Percentiles rank a stretch among this genome's conserved stretches.
phyloP scores from a whole-genome alignment of 92 coral and sea anemone species.

The Epizoanthus illoricatus region DNA sequence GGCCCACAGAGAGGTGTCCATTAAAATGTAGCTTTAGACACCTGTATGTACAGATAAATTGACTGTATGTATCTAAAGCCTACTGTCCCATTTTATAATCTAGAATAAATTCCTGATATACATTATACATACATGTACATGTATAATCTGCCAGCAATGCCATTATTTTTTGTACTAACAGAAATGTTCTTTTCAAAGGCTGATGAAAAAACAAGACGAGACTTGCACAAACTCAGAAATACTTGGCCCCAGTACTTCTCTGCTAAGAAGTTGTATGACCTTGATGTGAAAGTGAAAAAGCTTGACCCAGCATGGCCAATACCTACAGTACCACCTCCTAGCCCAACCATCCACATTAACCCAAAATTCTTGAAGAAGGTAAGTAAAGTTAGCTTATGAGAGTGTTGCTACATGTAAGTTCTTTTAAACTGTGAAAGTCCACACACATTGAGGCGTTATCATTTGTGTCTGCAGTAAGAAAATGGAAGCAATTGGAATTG shows the following conservation, averaged over 20 bases:
- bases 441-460: too few species aligned
- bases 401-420: too few species aligned
- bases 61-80: too few species aligned
- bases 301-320: slow-evolving; percentile 97
- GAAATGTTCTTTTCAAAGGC: slow-evolving; percentile 52
- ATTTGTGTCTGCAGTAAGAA: too few species aligned
- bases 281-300: slow-evolving; percentile 83
- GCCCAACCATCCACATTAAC: slow-evolving; percentile 95
- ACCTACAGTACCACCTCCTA: slow-evolving; percentile 82
- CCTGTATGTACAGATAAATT: too few species aligned
- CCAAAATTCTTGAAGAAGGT: slow-evolving; percentile 95
- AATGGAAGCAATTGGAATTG: too few species aligned
- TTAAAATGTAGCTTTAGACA: too few species aligned
- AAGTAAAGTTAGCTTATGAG: background rate
- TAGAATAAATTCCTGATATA: too few species aligned
- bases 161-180: background rate
- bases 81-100: too few species aligned
- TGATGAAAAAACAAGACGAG: slow-evolving; percentile 90
- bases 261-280: slow-evolving; percentile 76
- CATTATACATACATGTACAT: too few species aligned
- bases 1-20: too few species aligned
- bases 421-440: too few species aligned
- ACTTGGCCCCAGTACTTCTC: slow-evolving; percentile 95
- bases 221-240: slow-evolving; percentile 87
- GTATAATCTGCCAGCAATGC: background rate